Evolutionary conservation across 2,797 vertebrate species (phyloP).

Genomic region (Leuciscus waleckii): DNA sequence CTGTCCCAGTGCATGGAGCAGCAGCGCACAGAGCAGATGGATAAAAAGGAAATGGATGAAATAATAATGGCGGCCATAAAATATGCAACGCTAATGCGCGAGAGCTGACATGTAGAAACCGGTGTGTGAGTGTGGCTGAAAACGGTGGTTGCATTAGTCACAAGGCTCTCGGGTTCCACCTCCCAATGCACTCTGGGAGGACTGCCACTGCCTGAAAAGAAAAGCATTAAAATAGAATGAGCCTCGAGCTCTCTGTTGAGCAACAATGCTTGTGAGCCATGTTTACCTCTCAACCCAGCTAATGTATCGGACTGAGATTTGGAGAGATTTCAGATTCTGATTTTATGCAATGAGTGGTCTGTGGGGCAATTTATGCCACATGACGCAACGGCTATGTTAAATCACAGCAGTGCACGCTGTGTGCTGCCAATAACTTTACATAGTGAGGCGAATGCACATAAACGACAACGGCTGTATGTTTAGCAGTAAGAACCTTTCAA

Average conservation of each 20-base stretch:
- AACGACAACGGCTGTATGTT: slow-evolving; percentile 3
- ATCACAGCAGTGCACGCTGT: slow-evolving; percentile 9
- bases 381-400: neutral
- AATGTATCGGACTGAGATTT: slow-evolving; percentile 43
- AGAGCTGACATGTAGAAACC: slow-evolving; percentile 65
- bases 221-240: slow-evolving; percentile 55
- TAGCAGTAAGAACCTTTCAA: slow-evolving; percentile 14
- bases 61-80: slow-evolving; percentile 67
- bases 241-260: slow-evolving; percentile 47
- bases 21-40: slow-evolving; percentile 36
- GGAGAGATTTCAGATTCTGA: slow-evolving; percentile 19
- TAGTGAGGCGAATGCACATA: neutral
- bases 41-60: slow-evolving; percentile 59
- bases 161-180: slow-evolving; percentile 61
- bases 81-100: slow-evolving; percentile 72
- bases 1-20: slow-evolving; percentile 23
- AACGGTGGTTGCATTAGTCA: slow-evolving; percentile 69
- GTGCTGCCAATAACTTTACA: neutral
- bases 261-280: slow-evolving; percentile 28
- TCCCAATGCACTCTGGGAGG: slow-evolving; percentile 44
- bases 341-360: slow-evolving; percentile 17
- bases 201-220: slow-evolving; percentile 48
- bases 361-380: slow-evolving; percentile 13
- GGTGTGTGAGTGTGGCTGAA: slow-evolving; percentile 60
- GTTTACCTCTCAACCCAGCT: slow-evolving; percentile 32